Percentiles rank a stretch among this genome's conserved stretches.
These are phyloP conservation scores for Acomys russatus DNA, from an alignment of 2,797 vertebrate genomes.

Conservation along the genomic window DNA sequence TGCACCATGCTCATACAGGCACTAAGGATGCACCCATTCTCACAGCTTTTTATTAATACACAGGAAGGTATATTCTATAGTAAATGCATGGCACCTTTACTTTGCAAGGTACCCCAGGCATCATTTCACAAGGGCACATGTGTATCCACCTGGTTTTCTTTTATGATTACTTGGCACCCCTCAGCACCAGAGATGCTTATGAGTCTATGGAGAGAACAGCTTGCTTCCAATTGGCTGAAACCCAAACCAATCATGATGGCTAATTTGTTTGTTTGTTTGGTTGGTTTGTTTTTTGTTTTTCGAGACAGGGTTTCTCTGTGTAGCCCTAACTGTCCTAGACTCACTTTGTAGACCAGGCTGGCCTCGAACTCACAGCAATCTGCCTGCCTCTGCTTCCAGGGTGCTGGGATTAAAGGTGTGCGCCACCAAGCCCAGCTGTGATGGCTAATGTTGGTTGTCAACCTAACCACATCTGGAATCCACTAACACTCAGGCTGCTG, in stretches of 20 bases:
- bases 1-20: not conserved
- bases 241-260: not conserved
- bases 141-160: not conserved
- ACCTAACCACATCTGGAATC: not conserved
- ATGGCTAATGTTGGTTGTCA: not conserved
- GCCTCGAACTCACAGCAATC: no score
- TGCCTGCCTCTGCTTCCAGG: no score
- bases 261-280: no score
- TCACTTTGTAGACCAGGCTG: no score
- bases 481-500: not conserved
- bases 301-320: no score
- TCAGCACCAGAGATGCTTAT: not conserved
- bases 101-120: not conserved
- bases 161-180: not conserved
- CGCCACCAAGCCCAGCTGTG: no score
- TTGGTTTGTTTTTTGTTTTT: no score
- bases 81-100: not conserved
- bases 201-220: not conserved
- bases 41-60: not conserved
- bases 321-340: no score
- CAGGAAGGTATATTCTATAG: not conserved
- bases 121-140: not conserved
- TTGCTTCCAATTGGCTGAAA: not conserved
- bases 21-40: not conserved
- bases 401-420: no score